Conservation (phyloP, 2,797 vertebrate genomes). For the Pseudochaenichthys georgianus region DNA sequence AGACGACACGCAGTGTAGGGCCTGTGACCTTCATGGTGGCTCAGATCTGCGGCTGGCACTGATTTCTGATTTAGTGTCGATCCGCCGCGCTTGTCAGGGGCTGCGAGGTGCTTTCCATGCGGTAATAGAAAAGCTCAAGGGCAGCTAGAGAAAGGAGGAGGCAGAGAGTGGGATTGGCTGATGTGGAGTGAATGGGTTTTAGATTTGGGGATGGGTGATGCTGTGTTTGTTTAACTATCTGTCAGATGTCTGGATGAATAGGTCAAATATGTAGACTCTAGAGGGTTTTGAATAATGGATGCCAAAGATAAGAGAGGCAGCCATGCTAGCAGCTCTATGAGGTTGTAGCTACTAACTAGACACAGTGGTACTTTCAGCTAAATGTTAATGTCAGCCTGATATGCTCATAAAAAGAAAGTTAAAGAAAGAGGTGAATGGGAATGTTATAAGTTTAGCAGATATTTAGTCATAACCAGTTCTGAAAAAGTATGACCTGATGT, state of each 20-base stretch:
- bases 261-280: conserved; percentile 50
- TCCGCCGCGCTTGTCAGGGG: conserved; percentile 98
- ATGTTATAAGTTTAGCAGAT: neutral
- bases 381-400: neutral
- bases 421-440: no score
- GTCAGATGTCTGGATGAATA: conserved; percentile 56
- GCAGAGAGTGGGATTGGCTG: conserved; percentile 65
- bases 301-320: conserved; percentile 7
- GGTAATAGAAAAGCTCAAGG: conserved; percentile 99
- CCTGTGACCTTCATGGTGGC: conserved; percentile 99
- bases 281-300: conserved; percentile 33
- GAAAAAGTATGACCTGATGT: neutral
- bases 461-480: neutral
- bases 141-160: conserved; percentile 82
- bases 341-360: neutral
- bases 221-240: conserved; percentile 74
- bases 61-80: conserved; percentile 99
- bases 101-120: conserved; percentile 99
- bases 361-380: neutral
- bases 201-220: conserved; percentile 61
- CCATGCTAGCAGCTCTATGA: neutral
- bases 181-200: conserved; percentile 69
- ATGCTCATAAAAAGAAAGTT: neutral
- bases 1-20: conserved; percentile 85
- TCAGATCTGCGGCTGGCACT: conserved; percentile 99